Conservation (phyloP, 2,888 invertebrate genomes). For the Nebria salina region DNA sequence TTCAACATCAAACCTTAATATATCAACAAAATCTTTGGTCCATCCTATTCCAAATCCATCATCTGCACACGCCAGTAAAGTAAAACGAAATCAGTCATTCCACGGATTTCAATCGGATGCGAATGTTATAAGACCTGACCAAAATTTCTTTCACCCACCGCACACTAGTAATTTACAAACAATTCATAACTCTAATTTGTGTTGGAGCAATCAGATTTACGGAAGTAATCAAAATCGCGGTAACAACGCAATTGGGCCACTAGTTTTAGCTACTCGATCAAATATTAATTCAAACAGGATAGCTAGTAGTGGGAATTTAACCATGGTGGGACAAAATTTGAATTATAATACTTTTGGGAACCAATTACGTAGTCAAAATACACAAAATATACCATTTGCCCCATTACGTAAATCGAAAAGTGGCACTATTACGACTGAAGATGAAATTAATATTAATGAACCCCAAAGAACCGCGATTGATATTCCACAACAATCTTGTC, state of each 20-base stretch:
- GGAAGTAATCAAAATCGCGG: slow-evolving; percentile 27
- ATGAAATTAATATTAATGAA: background rate
- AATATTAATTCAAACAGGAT: slow-evolving; percentile 45
- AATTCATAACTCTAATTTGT: slow-evolving; percentile 12
- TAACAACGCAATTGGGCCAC: slow-evolving; percentile 39
- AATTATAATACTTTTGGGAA: slow-evolving; percentile 40
- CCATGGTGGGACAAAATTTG: slow-evolving; percentile 24
- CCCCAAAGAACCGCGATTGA: background rate
- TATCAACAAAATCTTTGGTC: slow-evolving; percentile 51
- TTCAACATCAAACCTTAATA: slow-evolving; percentile 48
- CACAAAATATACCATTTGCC: background rate
- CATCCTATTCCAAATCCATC: slow-evolving; percentile 32
- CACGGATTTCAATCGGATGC: slow-evolving; percentile 56
- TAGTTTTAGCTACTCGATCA: slow-evolving; percentile 34
- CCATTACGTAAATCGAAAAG: background rate
- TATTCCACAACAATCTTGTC: background rate
- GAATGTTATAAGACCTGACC: background rate
- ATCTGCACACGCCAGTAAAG: slow-evolving; percentile 26
- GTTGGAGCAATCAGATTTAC: slow-evolving; percentile 33
- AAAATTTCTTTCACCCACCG: background rate
- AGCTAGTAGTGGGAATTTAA: slow-evolving; percentile 49
- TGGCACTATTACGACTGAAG: background rate
- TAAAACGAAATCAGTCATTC: slow-evolving; percentile 60
- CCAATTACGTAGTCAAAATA: slow-evolving; percentile 28
- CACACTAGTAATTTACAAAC: background rate